Percentiles rank a stretch among this genome's conserved stretches.
These are phyloP conservation scores for Strix uralensis DNA, from an alignment of 2,113 vertebrate genomes.

Conservation along the genomic window DNA sequence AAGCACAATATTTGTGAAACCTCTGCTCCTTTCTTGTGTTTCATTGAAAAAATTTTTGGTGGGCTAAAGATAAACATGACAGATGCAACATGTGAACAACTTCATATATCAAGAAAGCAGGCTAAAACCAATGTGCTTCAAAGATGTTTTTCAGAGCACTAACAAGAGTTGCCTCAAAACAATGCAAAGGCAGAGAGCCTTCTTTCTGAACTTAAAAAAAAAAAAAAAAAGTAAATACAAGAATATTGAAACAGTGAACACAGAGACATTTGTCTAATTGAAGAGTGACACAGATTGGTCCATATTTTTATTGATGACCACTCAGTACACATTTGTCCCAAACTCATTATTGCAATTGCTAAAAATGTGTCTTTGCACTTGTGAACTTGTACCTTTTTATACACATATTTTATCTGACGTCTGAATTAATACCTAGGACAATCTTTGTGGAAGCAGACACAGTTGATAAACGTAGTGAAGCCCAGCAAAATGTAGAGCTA, in stretches of 20 bases:
- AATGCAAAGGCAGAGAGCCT: not conserved
- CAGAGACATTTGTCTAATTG: not conserved
- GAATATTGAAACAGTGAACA: not conserved
- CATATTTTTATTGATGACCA: not conserved
- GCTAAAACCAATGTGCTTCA: not conserved
- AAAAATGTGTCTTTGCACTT: not conserved
- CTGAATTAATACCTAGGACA: not conserved
- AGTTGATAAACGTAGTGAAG: not conserved
- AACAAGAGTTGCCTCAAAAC: not conserved
- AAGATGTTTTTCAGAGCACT: not conserved
- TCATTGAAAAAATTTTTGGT: not conserved
- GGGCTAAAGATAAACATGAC: not conserved
- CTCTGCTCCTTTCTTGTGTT: not conserved
- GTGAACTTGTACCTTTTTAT: not conserved
- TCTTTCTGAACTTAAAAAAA: not conserved
- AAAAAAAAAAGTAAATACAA: not conserved
- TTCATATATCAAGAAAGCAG: not conserved
- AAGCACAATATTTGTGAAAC: not conserved
- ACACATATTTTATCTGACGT: not conserved
- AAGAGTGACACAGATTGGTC: not conserved
- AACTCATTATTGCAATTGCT: not conserved
- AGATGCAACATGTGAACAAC: not conserved
- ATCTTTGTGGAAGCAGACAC: not conserved
- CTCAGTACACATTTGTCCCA: not conserved
- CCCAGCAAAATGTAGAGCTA: not conserved